Evolutionary conservation across 2,113 vertebrate genomes (phyloP).

Genomic region (Alligator mississippiensis): DNA sequence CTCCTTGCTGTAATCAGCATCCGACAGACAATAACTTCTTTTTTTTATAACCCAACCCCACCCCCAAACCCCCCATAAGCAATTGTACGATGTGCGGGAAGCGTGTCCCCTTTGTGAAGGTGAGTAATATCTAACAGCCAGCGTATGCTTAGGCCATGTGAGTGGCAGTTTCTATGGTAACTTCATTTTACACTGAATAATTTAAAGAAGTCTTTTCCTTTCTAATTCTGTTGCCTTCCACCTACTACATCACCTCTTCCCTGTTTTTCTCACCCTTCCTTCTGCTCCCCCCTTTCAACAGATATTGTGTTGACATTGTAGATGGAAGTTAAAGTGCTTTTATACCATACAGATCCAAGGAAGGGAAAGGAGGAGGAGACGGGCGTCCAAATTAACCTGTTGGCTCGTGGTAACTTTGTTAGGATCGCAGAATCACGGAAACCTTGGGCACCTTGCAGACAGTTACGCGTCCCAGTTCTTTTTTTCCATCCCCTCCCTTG

Average conservation of each 20-base stretch:
- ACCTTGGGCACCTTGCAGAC: rapidly evolving
- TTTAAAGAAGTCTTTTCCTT: neutral
- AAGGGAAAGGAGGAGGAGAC: neutral
- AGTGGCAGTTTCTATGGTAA: neutral
- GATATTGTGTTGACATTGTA: neutral
- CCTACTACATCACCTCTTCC: neutral
- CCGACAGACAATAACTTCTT: neutral
- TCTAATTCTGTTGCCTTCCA: neutral
- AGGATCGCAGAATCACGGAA: rapidly evolving
- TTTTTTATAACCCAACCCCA: neutral
- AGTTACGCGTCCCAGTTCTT: neutral
- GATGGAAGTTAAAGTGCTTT: rapidly evolving
- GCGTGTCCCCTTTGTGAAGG: neutral
- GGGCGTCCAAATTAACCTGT: neutral
- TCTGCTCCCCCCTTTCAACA: neutral
- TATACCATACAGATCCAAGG: neutral
- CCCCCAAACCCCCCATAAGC: neutral
- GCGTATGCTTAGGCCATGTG: neutral
- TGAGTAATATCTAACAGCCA: neutral
- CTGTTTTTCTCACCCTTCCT: neutral
- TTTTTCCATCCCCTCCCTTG: neutral
- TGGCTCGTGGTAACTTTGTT: neutral
- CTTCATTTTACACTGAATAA: neutral
- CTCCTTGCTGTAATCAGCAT: neutral
- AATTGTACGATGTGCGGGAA: neutral